These are phyloP conservation scores for Syrrhaptes paradoxus DNA, from an alignment of 2,113 vertebrate species.

Conservation along the genomic window DNA sequence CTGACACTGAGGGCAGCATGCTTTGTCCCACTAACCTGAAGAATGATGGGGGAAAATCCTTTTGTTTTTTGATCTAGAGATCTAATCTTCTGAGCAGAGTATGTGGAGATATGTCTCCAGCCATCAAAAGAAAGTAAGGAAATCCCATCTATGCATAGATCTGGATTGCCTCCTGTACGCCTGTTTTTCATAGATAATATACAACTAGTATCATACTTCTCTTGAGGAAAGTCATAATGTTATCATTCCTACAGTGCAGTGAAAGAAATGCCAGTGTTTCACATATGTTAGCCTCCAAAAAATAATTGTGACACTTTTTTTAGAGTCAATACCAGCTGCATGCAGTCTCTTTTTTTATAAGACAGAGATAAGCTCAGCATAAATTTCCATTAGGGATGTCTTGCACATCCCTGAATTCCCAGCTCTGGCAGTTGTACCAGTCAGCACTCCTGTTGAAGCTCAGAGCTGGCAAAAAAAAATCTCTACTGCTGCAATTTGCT, in stretches of 20 bases:
- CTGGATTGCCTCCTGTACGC: background rate
- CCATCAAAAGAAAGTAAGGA: background rate
- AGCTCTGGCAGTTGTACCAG: background rate
- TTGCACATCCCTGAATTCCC: background rate
- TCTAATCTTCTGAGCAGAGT: background rate
- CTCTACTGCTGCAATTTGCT: background rate
- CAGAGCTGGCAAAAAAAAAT: background rate
- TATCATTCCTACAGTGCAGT: background rate
- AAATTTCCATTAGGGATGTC: slow-evolving; percentile 7
- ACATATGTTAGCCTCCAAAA: background rate
- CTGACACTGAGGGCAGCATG: background rate
- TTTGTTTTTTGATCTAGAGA: background rate
- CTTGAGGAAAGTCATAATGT: background rate
- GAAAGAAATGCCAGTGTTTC: background rate
- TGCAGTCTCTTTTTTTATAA: background rate
- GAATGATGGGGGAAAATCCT: background rate
- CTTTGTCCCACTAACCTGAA: background rate
- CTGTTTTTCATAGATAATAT: background rate
- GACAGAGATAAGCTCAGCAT: background rate
- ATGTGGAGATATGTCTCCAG: background rate
- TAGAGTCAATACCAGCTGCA: background rate
- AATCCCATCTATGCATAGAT: background rate
- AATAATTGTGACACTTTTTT: background rate
- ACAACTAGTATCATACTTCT: background rate
- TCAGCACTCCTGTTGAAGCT: background rate